Percentiles rank a stretch among this genome's conserved stretches.
phyloP scores from a whole-genome alignment of 1,140 invertebrate genomes.

The Micrasema minimum region DNA sequence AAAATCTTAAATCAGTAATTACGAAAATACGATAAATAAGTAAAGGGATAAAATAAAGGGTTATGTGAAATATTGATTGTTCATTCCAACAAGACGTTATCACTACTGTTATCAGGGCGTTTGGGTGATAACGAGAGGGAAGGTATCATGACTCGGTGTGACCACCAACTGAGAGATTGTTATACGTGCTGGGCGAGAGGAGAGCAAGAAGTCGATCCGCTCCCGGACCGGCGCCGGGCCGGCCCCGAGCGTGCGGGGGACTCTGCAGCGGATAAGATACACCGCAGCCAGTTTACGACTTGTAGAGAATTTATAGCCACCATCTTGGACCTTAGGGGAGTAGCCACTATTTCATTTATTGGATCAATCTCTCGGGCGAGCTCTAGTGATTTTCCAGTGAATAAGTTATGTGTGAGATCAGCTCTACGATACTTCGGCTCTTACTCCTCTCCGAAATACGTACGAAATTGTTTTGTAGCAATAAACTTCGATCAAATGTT shows the following conservation, averaged over 20 bases:
- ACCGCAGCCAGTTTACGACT: constrained; percentile 41
- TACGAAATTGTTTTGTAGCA: constrained; percentile 10
- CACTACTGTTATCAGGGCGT: too few relatives aligned
- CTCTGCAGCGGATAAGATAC: constrained; percentile 37
- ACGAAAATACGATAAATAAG: too few relatives aligned
- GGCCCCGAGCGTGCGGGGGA: neutral
- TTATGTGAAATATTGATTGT: too few relatives aligned
- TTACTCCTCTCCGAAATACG: neutral
- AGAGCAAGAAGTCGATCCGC: too few relatives aligned
- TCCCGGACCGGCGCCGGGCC: neutral
- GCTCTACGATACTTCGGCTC: constrained; percentile 15
- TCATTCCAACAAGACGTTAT: too few relatives aligned
- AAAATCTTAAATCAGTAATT: too few relatives aligned
- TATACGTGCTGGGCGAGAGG: too few relatives aligned
- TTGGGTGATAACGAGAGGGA: too few relatives aligned
- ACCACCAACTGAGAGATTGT: too few relatives aligned
- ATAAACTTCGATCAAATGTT: constrained; percentile 6
- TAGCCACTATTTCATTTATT: constrained; percentile 46
- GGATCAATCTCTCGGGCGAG: constrained; percentile 42
- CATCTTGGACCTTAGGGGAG: constrained; percentile 13
- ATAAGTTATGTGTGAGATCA: constrained; percentile 42
- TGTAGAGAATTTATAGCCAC: constrained; percentile 41
- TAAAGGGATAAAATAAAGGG: too few relatives aligned
- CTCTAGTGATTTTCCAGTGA: constrained; percentile 42
- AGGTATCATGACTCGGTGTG: too few relatives aligned